A percentile compares a stretch with the other conserved stretches of the same genome.
phyloP scores from a whole-genome alignment of 2,888 invertebrate genomes.

The Neoaliturus tenellus region DNA sequence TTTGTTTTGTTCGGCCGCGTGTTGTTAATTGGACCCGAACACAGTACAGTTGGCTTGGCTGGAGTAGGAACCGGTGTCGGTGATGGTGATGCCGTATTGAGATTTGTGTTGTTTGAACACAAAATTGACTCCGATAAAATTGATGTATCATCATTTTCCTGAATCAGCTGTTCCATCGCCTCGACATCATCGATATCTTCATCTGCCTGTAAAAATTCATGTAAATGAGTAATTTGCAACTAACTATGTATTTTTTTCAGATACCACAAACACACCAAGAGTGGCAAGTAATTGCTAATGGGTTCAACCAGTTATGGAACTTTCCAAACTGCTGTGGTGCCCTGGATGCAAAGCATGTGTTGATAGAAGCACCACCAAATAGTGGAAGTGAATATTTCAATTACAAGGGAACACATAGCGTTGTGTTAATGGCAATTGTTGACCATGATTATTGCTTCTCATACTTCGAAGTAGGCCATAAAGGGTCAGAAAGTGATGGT shows the following conservation, averaged over 20 bases:
- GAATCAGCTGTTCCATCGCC: too few species aligned
- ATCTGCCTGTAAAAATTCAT: not conserved
- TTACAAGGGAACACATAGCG: constrained; percentile 66
- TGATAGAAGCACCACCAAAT: constrained; percentile 63
- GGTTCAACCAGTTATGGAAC: constrained; percentile 63
- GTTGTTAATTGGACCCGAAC: too few species aligned
- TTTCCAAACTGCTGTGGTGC: constrained; percentile 66
- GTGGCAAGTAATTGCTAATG: constrained; percentile 17
- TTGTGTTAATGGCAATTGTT: constrained; percentile 66
- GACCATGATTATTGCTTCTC: constrained; percentile 64
- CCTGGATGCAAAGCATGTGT: constrained; percentile 67
- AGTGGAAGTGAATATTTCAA: constrained; percentile 65
- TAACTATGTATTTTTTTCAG: constrained; percentile 36
- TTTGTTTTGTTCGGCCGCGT: too few species aligned
- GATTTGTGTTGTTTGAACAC: too few species aligned
- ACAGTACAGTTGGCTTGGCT: too few species aligned
- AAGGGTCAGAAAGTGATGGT: constrained; percentile 63
- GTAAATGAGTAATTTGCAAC: constrained; percentile 5
- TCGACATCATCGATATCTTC: too few species aligned
- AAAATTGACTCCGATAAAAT: too few species aligned
- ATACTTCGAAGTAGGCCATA: constrained; percentile 62
- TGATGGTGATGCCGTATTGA: too few species aligned
- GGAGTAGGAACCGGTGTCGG: too few species aligned
- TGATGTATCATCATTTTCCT: too few species aligned
- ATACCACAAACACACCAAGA: constrained; percentile 50